phyloP scores from a whole-genome alignment of 2,113 vertebrate species.

The Coracopsis vasa region DNA sequence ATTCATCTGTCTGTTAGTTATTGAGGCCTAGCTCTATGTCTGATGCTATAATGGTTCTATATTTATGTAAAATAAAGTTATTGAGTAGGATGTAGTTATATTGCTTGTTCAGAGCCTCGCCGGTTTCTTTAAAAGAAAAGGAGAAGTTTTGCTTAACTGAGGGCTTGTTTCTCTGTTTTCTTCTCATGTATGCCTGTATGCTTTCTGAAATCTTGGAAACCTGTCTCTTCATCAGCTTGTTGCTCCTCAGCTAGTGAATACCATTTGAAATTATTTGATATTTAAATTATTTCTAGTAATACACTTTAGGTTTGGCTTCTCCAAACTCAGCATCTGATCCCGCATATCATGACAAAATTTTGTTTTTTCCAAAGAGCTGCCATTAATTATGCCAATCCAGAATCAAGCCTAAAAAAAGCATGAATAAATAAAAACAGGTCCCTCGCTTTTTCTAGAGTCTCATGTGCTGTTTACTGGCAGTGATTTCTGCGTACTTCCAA shows the following conservation, averaged over 20 bases:
- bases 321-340: not conserved
- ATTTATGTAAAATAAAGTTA: not conserved
- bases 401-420: not conserved
- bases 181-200: not conserved
- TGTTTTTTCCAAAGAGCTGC: not conserved
- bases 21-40: not conserved
- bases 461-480: not conserved
- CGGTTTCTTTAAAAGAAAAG: not conserved
- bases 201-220: not conserved
- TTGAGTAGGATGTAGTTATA: not conserved
- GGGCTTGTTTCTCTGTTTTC: not conserved
- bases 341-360: not conserved
- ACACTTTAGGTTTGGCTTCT: not conserved
- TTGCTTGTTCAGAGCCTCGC: not conserved
- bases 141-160: not conserved
- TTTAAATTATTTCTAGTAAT: not conserved
- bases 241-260: rapidly evolving
- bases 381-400: not conserved
- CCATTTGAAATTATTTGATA: not conserved
- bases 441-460: not conserved
- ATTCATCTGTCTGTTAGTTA: not conserved
- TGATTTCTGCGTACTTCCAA: not conserved
- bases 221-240: not conserved
- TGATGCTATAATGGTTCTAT: not conserved
- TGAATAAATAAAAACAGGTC: not conserved